A percentile compares a stretch with the other conserved stretches of the same genome.
These are phyloP conservation scores for Ascidia mentula DNA, from an alignment of 23 tunicate genomes.

Conservation along the genomic window DNA sequence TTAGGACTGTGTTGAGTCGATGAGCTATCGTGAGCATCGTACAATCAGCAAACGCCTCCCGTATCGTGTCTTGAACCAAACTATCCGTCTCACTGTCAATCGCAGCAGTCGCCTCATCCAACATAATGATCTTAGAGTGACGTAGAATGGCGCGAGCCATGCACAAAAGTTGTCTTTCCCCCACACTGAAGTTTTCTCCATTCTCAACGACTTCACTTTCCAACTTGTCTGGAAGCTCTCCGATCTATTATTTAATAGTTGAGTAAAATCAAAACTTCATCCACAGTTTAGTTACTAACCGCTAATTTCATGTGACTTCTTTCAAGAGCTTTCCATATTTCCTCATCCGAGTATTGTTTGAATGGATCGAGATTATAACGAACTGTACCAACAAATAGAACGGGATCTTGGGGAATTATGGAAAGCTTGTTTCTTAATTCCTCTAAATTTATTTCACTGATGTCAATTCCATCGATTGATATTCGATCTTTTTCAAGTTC, in stretches of 20 bases:
- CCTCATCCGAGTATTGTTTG: conserved; percentile 78
- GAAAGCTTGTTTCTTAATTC: conserved; percentile 75
- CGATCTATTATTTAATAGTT: conserved; percentile 26
- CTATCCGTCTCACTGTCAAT: conserved; percentile 95
- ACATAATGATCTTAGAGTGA: conserved; percentile 85
- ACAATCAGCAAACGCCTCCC: conserved; percentile 91
- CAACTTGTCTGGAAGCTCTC: conserved; percentile 75
- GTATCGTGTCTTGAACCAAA: conserved; percentile 92
- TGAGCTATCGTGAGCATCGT: conserved; percentile 99
- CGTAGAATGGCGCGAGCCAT: conserved; percentile 97
- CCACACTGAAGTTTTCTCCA: conserved; percentile 97
- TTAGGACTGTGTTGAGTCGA: conserved; percentile 89
- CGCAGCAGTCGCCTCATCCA: conserved; percentile 98
- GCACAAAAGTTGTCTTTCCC: conserved; percentile 88
- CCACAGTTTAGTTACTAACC: conserved; percentile 24
- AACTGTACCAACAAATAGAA: conserved; percentile 90
- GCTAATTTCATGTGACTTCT: conserved; percentile 85
- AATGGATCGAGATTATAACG: conserved; percentile 97
- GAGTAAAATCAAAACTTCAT: neutral
- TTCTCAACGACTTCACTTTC: conserved; percentile 91
- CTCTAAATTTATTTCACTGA: conserved; percentile 49
- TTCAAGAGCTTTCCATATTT: conserved; percentile 90
- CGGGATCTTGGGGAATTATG: conserved; percentile 97
- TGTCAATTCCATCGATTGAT: conserved; percentile 75
- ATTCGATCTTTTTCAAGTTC: conserved; percentile 56